Base-by-base conservation (phyloP, 1,140 invertebrate genomes). In the Hesperophylax magnus region DNA sequence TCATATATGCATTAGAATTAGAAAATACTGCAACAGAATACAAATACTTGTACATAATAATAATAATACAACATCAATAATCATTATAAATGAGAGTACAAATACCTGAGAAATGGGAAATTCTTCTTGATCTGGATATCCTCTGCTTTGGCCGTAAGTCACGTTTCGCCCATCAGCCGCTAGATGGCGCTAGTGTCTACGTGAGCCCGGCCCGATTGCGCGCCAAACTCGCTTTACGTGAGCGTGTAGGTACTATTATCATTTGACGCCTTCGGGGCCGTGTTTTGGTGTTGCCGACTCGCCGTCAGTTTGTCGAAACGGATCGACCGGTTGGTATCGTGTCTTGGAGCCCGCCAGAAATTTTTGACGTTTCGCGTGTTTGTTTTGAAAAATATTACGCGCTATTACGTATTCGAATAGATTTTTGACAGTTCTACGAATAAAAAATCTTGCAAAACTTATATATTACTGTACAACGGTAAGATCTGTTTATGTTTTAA, bases 291-390 rank as follows among this genome's bases (percentile, higher is more conserved):
- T n/a, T 7, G 24, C 11, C 11, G 20, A 56, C n/a, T 58, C 4
- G 24, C 11, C 18, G 20, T 67, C 76, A 77, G 76, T 77, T 67
- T 65, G 76, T 77, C 76, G 76, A 77, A 47, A 65, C 76, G 22
- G 27, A 53, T 63, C 76, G 58, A 53, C 76, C 17, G 39, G 60
- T 22, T 22, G 60, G 76, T n/a, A 15, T 60, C n/a, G 76, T 67
- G 11, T 8, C 60, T 65, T 47, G 18, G 60, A 39, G 31, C n/a
- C 47, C 17, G 76, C 7, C 22, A 15, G 53, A 56, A 17, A 56
- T n/a, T 20, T 60, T 77, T 77, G 76, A 77, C 76, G 34, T 77
- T 77, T 77, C 58, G 24, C 76, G 76, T 77, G 60, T 77, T 77
- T 77, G 60, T 77, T 77, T 77, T 78, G 47, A 78, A 67, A 58